These are phyloP conservation scores for Ifrita kowaldi DNA, from an alignment of 2,113 vertebrate genomes.

Conservation along the genomic window DNA sequence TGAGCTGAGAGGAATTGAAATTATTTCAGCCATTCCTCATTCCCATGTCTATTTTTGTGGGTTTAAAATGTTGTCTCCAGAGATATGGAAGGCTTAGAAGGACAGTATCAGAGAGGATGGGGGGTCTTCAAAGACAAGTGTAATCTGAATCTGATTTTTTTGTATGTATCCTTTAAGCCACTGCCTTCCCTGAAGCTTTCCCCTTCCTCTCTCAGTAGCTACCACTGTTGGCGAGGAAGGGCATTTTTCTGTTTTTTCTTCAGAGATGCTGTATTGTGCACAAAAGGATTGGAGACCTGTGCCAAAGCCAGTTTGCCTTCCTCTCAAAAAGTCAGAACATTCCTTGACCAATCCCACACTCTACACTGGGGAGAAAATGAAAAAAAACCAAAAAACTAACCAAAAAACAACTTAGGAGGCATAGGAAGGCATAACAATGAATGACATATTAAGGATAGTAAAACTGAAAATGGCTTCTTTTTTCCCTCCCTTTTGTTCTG, in stretches of 20 bases:
- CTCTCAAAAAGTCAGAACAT: background rate
- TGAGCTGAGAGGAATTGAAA: background rate
- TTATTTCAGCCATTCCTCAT: background rate
- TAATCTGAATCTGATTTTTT: background rate
- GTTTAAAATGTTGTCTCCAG: background rate
- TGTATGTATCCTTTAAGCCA: background rate
- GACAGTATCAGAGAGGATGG: background rate
- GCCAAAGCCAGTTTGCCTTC: background rate
- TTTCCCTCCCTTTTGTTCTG: background rate
- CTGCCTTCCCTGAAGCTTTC: background rate
- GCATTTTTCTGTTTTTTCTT: background rate
- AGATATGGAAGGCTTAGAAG: background rate
- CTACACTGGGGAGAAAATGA: background rate
- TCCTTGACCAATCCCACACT: background rate
- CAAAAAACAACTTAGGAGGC: background rate
- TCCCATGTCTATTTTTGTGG: background rate
- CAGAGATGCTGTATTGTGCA: background rate
- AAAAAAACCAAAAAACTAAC: background rate
- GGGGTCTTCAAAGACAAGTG: accelerated
- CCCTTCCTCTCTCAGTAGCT: background rate
- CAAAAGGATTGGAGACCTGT: background rate
- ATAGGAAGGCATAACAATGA: background rate
- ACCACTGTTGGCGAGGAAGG: background rate
- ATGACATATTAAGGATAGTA: background rate
- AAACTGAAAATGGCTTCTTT: background rate